These are phyloP conservation scores for Merops nubicus DNA, from an alignment of 2,113 vertebrate genomes.

Conservation along the genomic window DNA sequence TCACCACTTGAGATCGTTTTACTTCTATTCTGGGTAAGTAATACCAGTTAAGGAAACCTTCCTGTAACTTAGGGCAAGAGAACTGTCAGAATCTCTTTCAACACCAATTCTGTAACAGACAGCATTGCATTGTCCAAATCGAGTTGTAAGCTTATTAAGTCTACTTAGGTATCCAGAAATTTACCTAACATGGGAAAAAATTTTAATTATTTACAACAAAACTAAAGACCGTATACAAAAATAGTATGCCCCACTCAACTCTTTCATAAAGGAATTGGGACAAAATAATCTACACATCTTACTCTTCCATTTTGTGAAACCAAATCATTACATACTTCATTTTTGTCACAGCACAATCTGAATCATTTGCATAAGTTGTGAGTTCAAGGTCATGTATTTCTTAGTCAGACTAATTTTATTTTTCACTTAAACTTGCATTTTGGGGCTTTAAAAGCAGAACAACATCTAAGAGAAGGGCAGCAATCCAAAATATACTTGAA, in stretches of 20 bases:
- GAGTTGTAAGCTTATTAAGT: not conserved
- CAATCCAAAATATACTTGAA: conserved; percentile 2
- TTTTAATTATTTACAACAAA: not conserved
- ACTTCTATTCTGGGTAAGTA: not conserved
- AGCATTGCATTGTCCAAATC: not conserved
- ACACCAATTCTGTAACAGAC: not conserved
- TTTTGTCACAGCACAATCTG: not conserved
- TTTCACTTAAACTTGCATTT: not conserved
- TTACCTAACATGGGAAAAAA: not conserved
- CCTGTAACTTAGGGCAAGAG: not conserved
- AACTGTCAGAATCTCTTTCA: not conserved
- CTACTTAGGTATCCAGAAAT: not conserved
- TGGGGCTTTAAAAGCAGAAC: not conserved
- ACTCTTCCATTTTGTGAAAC: not conserved
- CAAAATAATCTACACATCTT: not conserved
- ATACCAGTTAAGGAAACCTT: not conserved
- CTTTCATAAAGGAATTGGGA: not conserved
- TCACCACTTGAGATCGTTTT: not conserved
- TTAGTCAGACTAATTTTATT: not conserved
- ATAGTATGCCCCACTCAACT: not conserved
- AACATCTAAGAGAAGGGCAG: not conserved
- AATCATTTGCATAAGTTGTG: not conserved
- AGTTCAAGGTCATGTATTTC: not conserved
- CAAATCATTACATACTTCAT: not conserved
- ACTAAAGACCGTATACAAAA: not conserved